Percentiles rank a stretch among this genome's conserved stretches.
Evolutionary conservation across 2,888 invertebrate genomes (phyloP).

Genomic region (Diabrotica balteata): DNA sequence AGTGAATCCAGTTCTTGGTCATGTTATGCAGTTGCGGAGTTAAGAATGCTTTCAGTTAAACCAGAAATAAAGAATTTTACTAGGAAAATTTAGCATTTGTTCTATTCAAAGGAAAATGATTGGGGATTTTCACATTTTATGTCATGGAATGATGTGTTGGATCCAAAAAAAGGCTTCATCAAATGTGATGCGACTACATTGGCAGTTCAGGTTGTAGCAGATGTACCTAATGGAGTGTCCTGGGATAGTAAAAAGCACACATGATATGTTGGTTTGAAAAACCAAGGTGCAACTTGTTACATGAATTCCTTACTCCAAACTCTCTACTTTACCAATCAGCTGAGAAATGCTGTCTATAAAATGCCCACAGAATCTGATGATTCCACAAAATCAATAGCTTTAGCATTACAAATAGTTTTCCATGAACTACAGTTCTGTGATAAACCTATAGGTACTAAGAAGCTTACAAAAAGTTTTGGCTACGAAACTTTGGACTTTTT

Average conservation of each 20-base stretch:
- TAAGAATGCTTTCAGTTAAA: slow-evolving; percentile 88
- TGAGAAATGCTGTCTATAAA: slow-evolving; percentile 93
- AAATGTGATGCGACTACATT: slow-evolving; percentile 90
- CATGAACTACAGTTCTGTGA: slow-evolving; percentile 97
- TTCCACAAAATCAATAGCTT: slow-evolving; percentile 89
- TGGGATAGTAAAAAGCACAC: slow-evolving; percentile 99
- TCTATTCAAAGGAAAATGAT: slow-evolving; percentile 88
- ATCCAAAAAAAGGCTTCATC: slow-evolving; percentile 89
- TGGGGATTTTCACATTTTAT: slow-evolving; percentile 99
- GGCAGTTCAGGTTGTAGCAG: slow-evolving; percentile 86
- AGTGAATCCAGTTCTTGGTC: slow-evolving; percentile 98
- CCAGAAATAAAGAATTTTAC: slow-evolving; percentile 88
- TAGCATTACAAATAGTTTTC: slow-evolving; percentile 97
- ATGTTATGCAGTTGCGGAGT: slow-evolving; percentile 94
- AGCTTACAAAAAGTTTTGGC: slow-evolving; percentile 98
- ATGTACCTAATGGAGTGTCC: slow-evolving; percentile 89
- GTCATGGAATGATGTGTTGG: slow-evolving; percentile 91
- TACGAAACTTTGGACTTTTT: slow-evolving; percentile 99
- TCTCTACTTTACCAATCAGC: slow-evolving; percentile 93
- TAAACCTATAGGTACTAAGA: slow-evolving; percentile 98
- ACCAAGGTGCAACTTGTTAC: slow-evolving; percentile 99
- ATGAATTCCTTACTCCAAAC: slow-evolving; percentile 99
- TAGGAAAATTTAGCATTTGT: slow-evolving; percentile 94
- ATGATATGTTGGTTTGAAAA: slow-evolving; percentile 87
- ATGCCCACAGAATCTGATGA: slow-evolving; percentile 99